phyloP scores from a whole-genome alignment of 2,113 vertebrate species.

The Boleophthalmus pectinirostris region DNA sequence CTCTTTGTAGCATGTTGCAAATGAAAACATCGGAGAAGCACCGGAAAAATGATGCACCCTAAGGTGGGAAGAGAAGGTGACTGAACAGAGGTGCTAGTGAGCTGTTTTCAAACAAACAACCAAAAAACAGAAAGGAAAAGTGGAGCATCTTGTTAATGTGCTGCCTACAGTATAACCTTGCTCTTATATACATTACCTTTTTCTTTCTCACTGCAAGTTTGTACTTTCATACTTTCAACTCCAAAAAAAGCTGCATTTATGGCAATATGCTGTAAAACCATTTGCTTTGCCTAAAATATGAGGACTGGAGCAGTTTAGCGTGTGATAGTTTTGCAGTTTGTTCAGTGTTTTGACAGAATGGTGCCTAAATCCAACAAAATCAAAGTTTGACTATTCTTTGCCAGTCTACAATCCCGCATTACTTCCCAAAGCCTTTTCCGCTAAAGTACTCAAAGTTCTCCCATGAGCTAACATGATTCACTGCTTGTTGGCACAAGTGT shows the following conservation, averaged over 20 bases:
- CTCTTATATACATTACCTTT: constrained; percentile 30
- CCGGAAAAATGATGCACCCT: constrained; percentile 43
- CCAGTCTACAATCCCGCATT: constrained; percentile 4
- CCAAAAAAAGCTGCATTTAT: neutral
- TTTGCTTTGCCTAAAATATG: constrained; percentile 9
- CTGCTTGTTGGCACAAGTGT: constrained; percentile 5
- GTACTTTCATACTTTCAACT: neutral
- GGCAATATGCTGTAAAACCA: constrained; percentile 1
- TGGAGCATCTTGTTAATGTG: constrained; percentile 54
- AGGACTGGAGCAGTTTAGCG: constrained; percentile 1
- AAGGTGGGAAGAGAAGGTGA: constrained; percentile 35
- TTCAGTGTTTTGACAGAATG: constrained; percentile 1
- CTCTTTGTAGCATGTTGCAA: constrained; percentile 45
- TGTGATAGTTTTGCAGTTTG: constrained; percentile 2
- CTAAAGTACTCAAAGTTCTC: constrained; percentile 10
- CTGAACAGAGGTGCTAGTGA: constrained; percentile 19
- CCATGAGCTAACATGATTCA: constrained; percentile 12
- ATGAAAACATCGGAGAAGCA: constrained; percentile 38
- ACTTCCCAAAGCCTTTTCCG: constrained; percentile 7
- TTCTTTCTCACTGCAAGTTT: constrained; percentile 31
- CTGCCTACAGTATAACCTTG: constrained; percentile 42
- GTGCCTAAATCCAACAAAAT: constrained; percentile 6
- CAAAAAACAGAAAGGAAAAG: constrained; percentile 33
- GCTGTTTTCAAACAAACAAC: constrained; percentile 52
- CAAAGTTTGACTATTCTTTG: constrained; percentile 13